Evolutionary conservation across 1,140 invertebrate species (phyloP).

Genomic region (Scylla paramamosain): DNA sequence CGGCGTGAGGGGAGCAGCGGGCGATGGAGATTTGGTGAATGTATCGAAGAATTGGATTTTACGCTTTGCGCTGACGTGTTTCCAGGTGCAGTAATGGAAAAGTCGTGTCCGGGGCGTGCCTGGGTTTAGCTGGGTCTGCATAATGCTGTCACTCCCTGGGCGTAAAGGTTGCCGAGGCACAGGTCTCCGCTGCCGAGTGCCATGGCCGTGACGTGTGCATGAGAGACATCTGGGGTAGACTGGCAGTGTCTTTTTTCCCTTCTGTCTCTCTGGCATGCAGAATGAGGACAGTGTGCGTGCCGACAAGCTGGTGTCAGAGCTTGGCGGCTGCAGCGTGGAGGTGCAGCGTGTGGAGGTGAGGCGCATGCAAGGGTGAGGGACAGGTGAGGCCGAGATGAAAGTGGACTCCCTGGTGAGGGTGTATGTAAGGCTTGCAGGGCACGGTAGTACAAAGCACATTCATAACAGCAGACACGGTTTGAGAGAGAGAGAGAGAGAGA

Average conservation of each 20-base stretch:
- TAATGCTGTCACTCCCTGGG: background rate
- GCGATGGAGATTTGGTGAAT: background rate
- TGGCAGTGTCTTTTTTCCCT: background rate
- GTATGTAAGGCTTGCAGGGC: no score
- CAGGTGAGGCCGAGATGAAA: background rate
- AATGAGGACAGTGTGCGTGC: no score
- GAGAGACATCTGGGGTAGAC: background rate
- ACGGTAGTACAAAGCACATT: no score
- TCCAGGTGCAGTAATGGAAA: constrained; percentile 7
- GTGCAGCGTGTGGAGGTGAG: background rate
- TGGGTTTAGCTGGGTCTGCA: background rate
- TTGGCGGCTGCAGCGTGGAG: background rate
- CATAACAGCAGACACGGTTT: no score
- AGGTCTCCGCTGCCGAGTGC: background rate
- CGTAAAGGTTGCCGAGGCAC: background rate
- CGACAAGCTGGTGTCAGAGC: no score
- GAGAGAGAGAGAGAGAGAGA: background rate
- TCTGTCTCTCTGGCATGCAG: no score
- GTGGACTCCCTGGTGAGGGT: no score
- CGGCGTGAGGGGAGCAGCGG: background rate
- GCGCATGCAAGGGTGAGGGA: background rate
- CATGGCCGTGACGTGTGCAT: background rate
- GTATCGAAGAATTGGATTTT: constrained; percentile 15
- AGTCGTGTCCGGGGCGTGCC: constrained; percentile 2
- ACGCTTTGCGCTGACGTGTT: constrained; percentile 11